These are phyloP conservation scores for Colinus virginianus DNA, from an alignment of 2,113 vertebrate species.

Conservation along the genomic window DNA sequence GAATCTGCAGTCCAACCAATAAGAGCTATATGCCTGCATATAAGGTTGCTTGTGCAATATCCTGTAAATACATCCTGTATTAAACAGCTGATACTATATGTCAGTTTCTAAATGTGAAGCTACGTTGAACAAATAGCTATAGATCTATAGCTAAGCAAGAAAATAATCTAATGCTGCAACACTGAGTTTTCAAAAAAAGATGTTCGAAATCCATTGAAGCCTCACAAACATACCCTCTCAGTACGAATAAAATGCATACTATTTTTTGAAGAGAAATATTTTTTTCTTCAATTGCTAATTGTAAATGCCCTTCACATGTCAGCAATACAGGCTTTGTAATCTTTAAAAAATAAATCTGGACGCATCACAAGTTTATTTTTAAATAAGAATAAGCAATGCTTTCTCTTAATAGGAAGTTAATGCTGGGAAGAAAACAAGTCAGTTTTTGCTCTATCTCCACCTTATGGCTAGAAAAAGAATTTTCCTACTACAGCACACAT, in stretches of 20 bases:
- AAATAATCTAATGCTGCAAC: background rate
- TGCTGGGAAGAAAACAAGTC: background rate
- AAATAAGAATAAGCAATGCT: background rate
- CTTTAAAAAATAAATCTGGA: background rate
- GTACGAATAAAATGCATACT: background rate
- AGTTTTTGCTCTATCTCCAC: conserved; percentile 70
- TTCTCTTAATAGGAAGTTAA: background rate
- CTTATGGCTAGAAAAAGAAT: conserved; percentile 69
- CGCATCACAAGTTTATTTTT: background rate
- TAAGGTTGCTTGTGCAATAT: background rate
- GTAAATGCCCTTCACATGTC: background rate
- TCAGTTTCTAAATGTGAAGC: rapidly evolving
- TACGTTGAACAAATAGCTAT: background rate
- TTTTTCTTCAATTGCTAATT: background rate
- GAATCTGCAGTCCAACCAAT: background rate
- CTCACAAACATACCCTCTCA: background rate
- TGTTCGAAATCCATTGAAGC: background rate
- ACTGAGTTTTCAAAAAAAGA: background rate
- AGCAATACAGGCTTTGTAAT: background rate
- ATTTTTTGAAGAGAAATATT: background rate
- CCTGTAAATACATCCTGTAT: background rate
- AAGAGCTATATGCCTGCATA: background rate
- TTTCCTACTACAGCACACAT: background rate
- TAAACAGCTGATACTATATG: background rate
- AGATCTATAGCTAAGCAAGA: background rate